Percentiles rank a stretch among this genome's conserved stretches.
phyloP scores from a whole-genome alignment of 2,113 vertebrate genomes.

The Heptranchias perlo region DNA sequence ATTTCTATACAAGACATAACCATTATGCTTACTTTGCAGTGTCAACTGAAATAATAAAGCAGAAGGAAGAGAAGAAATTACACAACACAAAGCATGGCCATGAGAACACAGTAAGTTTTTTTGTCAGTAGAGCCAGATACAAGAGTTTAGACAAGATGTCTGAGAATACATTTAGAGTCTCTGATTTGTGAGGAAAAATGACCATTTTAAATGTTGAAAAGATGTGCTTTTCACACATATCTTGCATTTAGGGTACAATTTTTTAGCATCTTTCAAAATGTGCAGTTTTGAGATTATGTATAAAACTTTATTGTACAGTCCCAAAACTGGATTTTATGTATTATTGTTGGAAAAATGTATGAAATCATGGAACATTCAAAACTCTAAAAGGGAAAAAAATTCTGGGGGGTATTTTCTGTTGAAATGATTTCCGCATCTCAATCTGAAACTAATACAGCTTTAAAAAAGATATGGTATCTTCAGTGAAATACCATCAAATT shows the following conservation, averaged over 20 bases:
- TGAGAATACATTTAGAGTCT: background rate
- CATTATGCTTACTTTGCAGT: background rate
- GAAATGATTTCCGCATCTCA: background rate
- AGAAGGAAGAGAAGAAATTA: background rate
- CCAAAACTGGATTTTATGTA: background rate
- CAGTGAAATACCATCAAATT: background rate
- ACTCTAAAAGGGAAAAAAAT: background rate
- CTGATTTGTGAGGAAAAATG: background rate
- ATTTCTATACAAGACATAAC: background rate
- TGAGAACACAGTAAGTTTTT: background rate
- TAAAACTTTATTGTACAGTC: background rate
- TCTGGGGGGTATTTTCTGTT: background rate
- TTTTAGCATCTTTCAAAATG: constrained; percentile 4
- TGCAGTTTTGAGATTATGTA: background rate
- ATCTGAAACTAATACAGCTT: background rate
- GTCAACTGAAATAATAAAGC: background rate
- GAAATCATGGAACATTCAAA: background rate
- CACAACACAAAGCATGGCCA: background rate
- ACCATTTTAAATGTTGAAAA: background rate
- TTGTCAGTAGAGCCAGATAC: background rate
- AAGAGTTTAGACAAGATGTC: background rate
- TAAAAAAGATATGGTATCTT: background rate
- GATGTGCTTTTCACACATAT: no score
- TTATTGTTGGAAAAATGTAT: background rate
- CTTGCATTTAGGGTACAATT: background rate